Percentiles rank a stretch among this genome's conserved stretches.
Conservation (phyloP, 2,113 vertebrate genomes). For the Trogon surrucura region DNA sequence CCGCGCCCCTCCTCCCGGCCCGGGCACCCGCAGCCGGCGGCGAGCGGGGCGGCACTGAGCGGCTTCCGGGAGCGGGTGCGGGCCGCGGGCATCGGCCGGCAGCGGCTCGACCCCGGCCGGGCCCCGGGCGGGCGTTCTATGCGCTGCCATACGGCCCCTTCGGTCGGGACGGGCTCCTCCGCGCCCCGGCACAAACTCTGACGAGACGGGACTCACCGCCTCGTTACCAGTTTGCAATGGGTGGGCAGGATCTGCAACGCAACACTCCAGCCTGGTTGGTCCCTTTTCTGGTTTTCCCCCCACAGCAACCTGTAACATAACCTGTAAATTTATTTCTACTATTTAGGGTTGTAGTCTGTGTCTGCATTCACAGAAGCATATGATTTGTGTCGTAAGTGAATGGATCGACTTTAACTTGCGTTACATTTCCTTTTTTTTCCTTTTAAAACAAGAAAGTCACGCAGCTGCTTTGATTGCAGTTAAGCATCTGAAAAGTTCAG, state of each 20-base stretch:
- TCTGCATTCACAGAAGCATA: background rate
- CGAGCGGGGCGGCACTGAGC: too few species aligned
- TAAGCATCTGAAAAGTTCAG: background rate
- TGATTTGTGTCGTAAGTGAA: background rate
- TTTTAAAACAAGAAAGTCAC: background rate
- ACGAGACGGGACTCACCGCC: background rate
- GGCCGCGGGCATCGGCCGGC: too few species aligned
- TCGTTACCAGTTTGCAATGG: background rate
- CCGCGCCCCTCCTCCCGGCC: too few species aligned
- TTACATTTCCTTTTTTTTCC: background rate
- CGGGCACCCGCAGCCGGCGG: too few species aligned
- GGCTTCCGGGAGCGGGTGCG: too few species aligned
- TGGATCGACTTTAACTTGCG: background rate
- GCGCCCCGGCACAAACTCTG: fast-evolving
- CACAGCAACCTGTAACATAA: background rate
- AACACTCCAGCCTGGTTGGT: background rate
- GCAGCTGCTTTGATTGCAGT: background rate
- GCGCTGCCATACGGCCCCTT: background rate
- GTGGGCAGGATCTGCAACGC: background rate
- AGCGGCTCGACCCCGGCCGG: too few species aligned
- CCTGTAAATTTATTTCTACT: background rate
- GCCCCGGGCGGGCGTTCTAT: too few species aligned
- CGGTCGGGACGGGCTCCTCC: background rate
- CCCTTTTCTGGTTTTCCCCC: background rate
- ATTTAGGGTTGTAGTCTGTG: background rate